Conservation (phyloP, 2,888 invertebrate genomes). For the Phalera bucephala region DNA sequence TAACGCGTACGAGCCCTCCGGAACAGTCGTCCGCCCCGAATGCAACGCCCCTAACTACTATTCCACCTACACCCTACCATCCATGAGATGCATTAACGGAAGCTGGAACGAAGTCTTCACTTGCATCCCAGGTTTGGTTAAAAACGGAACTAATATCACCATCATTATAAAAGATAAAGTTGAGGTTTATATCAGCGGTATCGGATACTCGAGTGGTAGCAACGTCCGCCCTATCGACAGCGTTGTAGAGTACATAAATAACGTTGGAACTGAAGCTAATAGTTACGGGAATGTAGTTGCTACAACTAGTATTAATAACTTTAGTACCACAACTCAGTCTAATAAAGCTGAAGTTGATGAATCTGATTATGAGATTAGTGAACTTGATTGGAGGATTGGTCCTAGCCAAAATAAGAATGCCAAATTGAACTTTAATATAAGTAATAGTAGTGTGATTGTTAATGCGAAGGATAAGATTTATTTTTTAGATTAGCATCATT, state of each 20-base stretch:
- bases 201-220: constrained; percentile 12
- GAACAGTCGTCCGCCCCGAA: constrained; percentile 40
- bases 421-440: constrained; percentile 31
- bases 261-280: background rate
- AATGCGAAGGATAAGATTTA: constrained; percentile 23
- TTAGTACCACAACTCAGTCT: too few species aligned
- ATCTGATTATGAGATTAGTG: constrained; percentile 40
- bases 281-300: background rate
- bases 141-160: constrained; percentile 52
- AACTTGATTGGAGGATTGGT: constrained; percentile 46
- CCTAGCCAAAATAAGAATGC: constrained; percentile 1
- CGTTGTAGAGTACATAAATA: background rate
- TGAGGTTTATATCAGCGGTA: constrained; percentile 36
- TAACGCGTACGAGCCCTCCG: constrained; percentile 38
- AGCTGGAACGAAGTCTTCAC: constrained; percentile 47
- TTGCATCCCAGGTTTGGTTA: constrained; percentile 55
- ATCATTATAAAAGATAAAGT: constrained; percentile 49
- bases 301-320: background rate
- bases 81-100: constrained; percentile 51
- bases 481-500: constrained; percentile 16
- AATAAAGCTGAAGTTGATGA: background rate
- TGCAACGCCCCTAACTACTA: constrained; percentile 56
- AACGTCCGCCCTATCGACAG: background rate
- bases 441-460: constrained; percentile 36
- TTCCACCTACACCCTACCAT: constrained; percentile 25